Conservation (phyloP, 2,888 invertebrate species). For the Orthonevra nobilis region DNA sequence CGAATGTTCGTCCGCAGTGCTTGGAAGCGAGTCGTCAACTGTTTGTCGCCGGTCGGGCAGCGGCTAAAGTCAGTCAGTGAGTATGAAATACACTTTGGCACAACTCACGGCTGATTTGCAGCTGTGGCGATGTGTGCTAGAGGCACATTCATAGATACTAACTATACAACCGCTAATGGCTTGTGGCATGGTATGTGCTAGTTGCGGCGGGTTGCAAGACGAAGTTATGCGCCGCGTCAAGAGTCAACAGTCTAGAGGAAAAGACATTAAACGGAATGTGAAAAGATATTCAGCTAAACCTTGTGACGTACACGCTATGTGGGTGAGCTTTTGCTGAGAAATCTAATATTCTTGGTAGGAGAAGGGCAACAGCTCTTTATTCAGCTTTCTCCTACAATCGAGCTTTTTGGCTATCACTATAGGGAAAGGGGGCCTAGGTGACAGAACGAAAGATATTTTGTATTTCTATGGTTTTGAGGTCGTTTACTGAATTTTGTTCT, state of each 20-base stretch:
- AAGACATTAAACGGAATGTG: no score
- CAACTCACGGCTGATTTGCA: slow-evolving; percentile 21
- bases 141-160: slow-evolving; percentile 10
- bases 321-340: slow-evolving; percentile 36
- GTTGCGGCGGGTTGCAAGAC: slow-evolving; percentile 26
- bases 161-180: slow-evolving; percentile 4
- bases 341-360: no score
- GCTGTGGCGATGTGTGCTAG: slow-evolving; percentile 12
- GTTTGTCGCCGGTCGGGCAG: slow-evolving; percentile 39
- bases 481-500: slow-evolving; percentile 20
- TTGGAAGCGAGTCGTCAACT: slow-evolving; percentile 69
- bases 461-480: slow-evolving; percentile 15
- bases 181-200: slow-evolving; percentile 15
- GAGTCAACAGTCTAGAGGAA: slow-evolving; percentile 18
- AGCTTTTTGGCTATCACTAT: slow-evolving; percentile 23
- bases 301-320: no score
- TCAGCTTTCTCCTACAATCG: slow-evolving; percentile 30
- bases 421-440: background rate
- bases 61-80: slow-evolving; percentile 47
- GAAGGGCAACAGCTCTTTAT: slow-evolving; percentile 49
- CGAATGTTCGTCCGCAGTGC: slow-evolving; percentile 66
- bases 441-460: slow-evolving; percentile 12
- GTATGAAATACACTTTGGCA: slow-evolving; percentile 42
- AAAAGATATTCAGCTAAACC: slow-evolving; percentile 40
- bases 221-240: slow-evolving; percentile 30